Base-by-base conservation (phyloP, 2,797 vertebrate species). In the Catamblyrhynchus diadema region DNA sequence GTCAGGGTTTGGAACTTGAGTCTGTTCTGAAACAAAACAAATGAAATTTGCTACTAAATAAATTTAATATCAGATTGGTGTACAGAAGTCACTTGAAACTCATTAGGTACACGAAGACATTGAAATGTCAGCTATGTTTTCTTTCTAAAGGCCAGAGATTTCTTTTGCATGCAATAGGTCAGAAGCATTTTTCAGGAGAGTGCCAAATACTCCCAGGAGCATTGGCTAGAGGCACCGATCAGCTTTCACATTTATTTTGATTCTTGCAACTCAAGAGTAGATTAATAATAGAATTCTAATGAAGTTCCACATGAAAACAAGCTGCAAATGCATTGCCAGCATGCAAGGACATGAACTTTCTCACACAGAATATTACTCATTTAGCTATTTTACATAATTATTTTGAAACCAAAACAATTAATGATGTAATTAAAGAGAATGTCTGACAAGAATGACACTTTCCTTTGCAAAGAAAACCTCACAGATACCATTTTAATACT, bases 51-150 rank as follows among this genome's bases (percentile, higher is more conserved):
- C 88, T 81, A 51, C 60, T 84, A 90, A 95, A 91, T 94, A 92
- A 80, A 95, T 88, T 81, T 90, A 95, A 90, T 96, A 95, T 93
- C 62, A 81, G 83, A 75, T 73, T 67, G 81, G 90, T 72, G 37
- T 56, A 89, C 66, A 60, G 62, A 54, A 86, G 81, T 66, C 70
- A 86, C 70, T 94, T 86, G 82, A 90, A 89, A 95, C 25, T 95
- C 74, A 92, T 95, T 94, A 93, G 85, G 70, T 60, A 73, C 27
- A 88, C 42, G 24, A 94, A 61, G 66, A 62, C 89, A 90, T 57
- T 88, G 70, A 96, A 96, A 97, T 95, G 93, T 93, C 95, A 95
- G 62, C 77, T 91, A 4, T 88, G 56, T 94, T 96, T 95, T 94
- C 82, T 70, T 94, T 94, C 56, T 67, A 94, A 94, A 96, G 91